Conservation (phyloP, 2,888 invertebrate genomes). For the Sympetrum striolatum region DNA sequence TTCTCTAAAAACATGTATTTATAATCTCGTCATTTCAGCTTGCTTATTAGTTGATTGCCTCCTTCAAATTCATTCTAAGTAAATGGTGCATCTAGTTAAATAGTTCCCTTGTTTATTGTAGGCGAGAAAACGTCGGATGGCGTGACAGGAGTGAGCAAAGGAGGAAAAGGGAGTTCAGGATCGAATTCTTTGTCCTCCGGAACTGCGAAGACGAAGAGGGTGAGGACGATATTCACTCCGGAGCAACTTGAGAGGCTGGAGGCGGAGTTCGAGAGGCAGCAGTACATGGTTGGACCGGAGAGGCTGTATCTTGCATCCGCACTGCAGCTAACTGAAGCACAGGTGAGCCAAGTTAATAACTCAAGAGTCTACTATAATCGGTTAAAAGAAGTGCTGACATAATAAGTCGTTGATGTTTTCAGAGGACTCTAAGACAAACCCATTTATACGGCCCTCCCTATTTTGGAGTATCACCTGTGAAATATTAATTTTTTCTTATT, state of each 20-base stretch:
- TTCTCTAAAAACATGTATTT: no score
- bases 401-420: no score
- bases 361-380: no score
- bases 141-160: not conserved
- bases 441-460: no score
- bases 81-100: no score
- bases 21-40: no score
- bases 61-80: no score
- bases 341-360: constrained; percentile 64
- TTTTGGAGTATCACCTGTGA: no score
- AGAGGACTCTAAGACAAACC: no score
- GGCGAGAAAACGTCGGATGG: constrained; percentile 18
- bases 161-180: not conserved
- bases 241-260: constrained; percentile 94
- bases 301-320: constrained; percentile 89
- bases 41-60: no score
- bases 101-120: not conserved
- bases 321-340: constrained; percentile 85
- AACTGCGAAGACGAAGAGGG: constrained; percentile 79
- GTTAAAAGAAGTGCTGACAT: no score
- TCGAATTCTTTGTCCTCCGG: constrained; percentile 50
- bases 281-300: constrained; percentile 98
- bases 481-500: no score
- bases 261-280: constrained; percentile 93
- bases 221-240: constrained; percentile 95